phyloP scores from a whole-genome alignment of 2,888 invertebrate species.

The Hedya salicella region DNA sequence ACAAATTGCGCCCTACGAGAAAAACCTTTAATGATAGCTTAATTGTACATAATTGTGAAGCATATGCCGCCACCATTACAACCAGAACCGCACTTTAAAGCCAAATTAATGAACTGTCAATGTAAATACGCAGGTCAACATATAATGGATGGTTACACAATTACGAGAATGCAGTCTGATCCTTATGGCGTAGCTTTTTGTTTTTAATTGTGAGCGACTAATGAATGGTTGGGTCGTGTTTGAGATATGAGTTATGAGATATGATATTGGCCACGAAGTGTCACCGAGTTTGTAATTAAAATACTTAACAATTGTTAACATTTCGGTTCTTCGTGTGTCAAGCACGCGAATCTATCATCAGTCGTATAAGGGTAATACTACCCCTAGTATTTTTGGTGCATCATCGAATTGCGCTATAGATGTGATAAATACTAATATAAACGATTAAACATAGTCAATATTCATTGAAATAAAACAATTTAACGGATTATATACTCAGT shows the following conservation, averaged over 20 bases:
- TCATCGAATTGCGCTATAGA: no score
- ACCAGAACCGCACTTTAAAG: slow-evolving; percentile 5
- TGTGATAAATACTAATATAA: no score
- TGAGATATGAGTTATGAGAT: not conserved
- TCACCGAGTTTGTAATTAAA: not conserved
- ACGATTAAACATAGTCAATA: no score
- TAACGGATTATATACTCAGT: no score
- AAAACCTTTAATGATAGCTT: slow-evolving; percentile 66
- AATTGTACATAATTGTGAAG: slow-evolving; percentile 66
- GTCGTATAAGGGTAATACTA: no score
- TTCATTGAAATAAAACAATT: no score
- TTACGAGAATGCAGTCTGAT: slow-evolving; percentile 22
- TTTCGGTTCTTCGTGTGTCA: not conserved
- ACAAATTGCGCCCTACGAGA: slow-evolving; percentile 63
- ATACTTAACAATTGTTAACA: not conserved
- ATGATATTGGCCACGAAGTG: not conserved
- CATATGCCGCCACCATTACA: slow-evolving; percentile 26
- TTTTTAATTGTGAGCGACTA: slow-evolving; percentile 15
- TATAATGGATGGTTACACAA: not conserved
- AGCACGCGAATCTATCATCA: no score
- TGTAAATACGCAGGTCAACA: not conserved
- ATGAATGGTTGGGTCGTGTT: not conserved
- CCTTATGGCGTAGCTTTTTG: slow-evolving; percentile 17
- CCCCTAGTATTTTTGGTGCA: no score
- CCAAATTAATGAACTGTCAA: not conserved